Evolutionary conservation across 2,888 invertebrate species (phyloP).

Genomic region (Busseola fusca): DNA sequence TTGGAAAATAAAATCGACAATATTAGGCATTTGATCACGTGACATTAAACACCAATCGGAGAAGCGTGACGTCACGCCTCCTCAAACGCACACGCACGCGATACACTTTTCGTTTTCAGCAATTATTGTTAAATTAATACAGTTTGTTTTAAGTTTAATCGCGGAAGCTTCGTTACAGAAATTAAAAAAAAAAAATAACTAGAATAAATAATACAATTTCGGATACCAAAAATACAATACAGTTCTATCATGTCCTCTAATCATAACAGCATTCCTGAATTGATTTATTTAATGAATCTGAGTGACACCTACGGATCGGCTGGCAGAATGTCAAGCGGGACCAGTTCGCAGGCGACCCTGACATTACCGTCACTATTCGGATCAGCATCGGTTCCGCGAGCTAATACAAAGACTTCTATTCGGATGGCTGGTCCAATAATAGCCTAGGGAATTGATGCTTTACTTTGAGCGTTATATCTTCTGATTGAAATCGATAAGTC

Average conservation of each 20-base stretch:
- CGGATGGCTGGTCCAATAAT: conserved; percentile 26
- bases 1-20: no score
- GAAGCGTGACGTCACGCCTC: no score
- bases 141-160: no score
- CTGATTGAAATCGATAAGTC: conserved; percentile 10
- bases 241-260: conserved; percentile 59
- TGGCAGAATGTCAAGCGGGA: conserved; percentile 74
- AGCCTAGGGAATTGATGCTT: conserved; percentile 13
- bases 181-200: not conserved
- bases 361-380: conserved; percentile 70
- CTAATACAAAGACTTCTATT: conserved; percentile 62
- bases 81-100: no score
- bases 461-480: conserved; percentile 3
- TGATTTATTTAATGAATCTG: conserved; percentile 62
- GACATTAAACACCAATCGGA: no score
- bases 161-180: no score
- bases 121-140: no score
- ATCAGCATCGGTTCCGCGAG: conserved; percentile 68
- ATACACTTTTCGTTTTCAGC: no score
- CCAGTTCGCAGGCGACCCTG: conserved; percentile 75
- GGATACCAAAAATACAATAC: conserved; percentile 11
- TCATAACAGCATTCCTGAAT: conserved; percentile 66
- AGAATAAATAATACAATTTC: not conserved
- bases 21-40: no score
- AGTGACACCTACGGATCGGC: conserved; percentile 65